phyloP scores from a whole-genome alignment of 2,797 vertebrate species.

The Peromyscus melanophrys region DNA sequence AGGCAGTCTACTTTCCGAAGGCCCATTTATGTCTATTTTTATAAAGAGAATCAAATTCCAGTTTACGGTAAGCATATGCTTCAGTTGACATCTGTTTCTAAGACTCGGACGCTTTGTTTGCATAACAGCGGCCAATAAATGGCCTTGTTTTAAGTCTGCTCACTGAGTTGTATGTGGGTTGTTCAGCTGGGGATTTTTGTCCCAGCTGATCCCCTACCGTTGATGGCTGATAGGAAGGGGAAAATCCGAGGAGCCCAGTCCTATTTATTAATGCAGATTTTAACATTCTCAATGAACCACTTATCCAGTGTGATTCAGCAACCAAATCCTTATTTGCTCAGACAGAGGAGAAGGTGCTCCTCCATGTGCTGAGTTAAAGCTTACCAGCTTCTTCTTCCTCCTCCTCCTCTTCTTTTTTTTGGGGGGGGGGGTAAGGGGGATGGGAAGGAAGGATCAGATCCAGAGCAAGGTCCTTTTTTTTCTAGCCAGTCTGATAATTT shows the following conservation, averaged over 20 bases:
- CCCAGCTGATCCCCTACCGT: slow-evolving; percentile 92
- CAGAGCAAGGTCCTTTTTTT: slow-evolving; percentile 50
- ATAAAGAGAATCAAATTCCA: slow-evolving; percentile 92
- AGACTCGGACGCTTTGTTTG: slow-evolving; percentile 93
- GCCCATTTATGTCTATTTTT: slow-evolving; percentile 92
- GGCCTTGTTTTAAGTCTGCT: slow-evolving; percentile 93
- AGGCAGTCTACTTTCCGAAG: slow-evolving; percentile 90
- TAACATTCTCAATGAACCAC: slow-evolving; percentile 89
- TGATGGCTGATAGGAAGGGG: slow-evolving; percentile 90
- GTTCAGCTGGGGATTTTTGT: slow-evolving; percentile 93
- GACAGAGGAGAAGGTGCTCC: slow-evolving; percentile 81
- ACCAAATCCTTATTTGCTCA: slow-evolving; percentile 89
- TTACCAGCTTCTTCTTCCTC: slow-evolving; percentile 59
- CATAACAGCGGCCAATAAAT: slow-evolving; percentile 93
- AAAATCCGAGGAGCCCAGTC: slow-evolving; percentile 88
- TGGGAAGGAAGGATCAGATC: neutral
- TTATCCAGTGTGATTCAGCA: slow-evolving; percentile 87
- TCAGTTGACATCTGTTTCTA: slow-evolving; percentile 92
- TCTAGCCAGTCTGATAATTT: slow-evolving; percentile 72
- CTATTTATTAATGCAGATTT: slow-evolving; percentile 91
- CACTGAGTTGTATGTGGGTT: slow-evolving; percentile 92
- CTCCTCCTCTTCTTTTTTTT: slow-evolving; percentile 13
- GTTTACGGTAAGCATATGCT: slow-evolving; percentile 94
- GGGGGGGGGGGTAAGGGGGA: neutral
- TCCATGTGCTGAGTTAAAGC: slow-evolving; percentile 87